phyloP scores from a whole-genome alignment of 2,888 invertebrate genomes.

The Sepioteuthis lessoniana region DNA sequence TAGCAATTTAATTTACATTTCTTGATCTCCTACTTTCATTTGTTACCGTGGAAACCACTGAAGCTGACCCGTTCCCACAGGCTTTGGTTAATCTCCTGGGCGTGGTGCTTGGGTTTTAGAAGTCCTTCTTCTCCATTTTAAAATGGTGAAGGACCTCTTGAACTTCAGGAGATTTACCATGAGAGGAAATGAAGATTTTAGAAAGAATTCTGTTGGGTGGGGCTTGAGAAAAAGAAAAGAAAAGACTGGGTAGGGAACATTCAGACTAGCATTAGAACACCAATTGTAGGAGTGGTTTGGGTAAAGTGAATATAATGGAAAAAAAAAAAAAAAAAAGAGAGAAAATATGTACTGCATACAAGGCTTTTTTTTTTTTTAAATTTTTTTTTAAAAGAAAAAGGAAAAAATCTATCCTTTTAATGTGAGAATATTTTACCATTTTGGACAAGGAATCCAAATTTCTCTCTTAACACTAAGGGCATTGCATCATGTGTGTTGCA shows the following conservation, averaged over 20 bases:
- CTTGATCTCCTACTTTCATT: neutral
- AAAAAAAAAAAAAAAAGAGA: neutral
- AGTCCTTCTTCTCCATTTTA: neutral
- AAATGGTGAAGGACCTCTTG: constrained; percentile 10
- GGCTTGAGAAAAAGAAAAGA: neutral
- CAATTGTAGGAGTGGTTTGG: neutral
- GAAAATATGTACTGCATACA: neutral
- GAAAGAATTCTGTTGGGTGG: neutral
- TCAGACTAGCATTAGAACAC: neutral
- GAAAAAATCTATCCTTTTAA: neutral
- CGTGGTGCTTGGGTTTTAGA: neutral
- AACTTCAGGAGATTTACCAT: constrained; percentile 23
- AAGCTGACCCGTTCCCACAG: constrained; percentile 33
- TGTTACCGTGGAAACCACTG: constrained; percentile 9
- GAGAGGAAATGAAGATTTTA: neutral
- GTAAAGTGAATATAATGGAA: neutral
- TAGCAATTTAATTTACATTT: neutral
- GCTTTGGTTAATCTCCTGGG: neutral
- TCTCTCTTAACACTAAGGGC: neutral
- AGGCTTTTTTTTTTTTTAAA: too few species aligned
- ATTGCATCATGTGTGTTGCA: too few species aligned
- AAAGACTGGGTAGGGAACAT: neutral
- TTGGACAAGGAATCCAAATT: neutral
- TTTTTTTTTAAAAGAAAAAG: too few species aligned
- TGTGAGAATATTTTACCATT: neutral